Evolutionary conservation across 1,140 invertebrate genomes (phyloP).

Genomic region (Bradysia coprophila): DNA sequence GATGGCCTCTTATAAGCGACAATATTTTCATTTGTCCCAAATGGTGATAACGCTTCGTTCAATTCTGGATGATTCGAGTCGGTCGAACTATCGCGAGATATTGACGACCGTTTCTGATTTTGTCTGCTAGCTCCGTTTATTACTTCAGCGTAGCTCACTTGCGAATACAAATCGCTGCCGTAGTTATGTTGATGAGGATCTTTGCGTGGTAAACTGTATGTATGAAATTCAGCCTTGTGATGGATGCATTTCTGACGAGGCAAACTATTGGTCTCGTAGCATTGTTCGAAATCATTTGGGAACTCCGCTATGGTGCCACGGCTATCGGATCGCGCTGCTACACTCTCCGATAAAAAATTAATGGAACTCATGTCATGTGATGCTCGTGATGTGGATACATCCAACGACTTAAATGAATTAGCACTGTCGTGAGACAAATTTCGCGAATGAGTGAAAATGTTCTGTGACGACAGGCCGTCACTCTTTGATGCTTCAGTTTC

Average conservation of each 20-base stretch:
- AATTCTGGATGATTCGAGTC: background rate
- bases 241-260: constrained; percentile 16
- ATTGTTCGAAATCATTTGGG: background rate
- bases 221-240: constrained; percentile 15
- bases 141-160: constrained; percentile 1
- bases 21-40: background rate
- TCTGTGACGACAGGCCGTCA: background rate
- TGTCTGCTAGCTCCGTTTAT: constrained; percentile 8
- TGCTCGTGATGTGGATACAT: background rate
- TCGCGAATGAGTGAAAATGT: background rate
- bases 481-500: constrained; percentile 2
- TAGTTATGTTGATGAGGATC: background rate
- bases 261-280: constrained; percentile 21
- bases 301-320: background rate
- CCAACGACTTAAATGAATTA: constrained; percentile 1
- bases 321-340: background rate
- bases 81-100: constrained; percentile 3
- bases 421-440: constrained; percentile 4
- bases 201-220: constrained; percentile 16
- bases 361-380: constrained; percentile 3
- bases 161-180: background rate
- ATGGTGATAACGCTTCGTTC: background rate
- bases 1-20: background rate
- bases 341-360: background rate
- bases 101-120: background rate